phyloP scores from a whole-genome alignment of 2,888 invertebrate species.

The Cepaea hortensis region DNA sequence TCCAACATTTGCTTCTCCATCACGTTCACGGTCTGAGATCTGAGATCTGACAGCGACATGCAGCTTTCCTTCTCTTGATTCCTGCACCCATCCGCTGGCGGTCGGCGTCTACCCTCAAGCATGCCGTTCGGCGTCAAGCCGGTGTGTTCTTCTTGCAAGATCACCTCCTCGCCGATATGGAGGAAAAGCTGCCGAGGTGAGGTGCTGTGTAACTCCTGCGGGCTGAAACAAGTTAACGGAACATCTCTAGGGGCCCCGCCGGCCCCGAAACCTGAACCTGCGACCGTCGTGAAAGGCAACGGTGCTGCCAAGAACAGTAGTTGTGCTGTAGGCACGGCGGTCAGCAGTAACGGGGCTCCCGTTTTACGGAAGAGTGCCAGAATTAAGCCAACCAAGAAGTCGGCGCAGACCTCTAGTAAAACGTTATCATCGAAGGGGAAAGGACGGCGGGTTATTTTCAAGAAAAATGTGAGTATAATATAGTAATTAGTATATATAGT shows the following conservation, averaged over 20 bases:
- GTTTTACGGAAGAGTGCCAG: conserved; percentile 71
- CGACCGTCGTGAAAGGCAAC: conserved; percentile 27
- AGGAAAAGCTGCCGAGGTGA: conserved; percentile 85
- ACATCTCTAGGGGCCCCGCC: background rate
- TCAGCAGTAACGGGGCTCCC: conserved; percentile 55
- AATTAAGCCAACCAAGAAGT: conserved; percentile 70
- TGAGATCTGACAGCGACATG: background rate
- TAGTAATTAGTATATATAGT: background rate
- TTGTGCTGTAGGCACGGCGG: conserved; percentile 45
- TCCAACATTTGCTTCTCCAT: no score
- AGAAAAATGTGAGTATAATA: conserved; percentile 78
- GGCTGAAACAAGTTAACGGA: conserved; percentile 75
- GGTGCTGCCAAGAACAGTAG: conserved; percentile 55
- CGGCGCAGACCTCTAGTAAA: conserved; percentile 62
- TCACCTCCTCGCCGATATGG: conserved; percentile 81
- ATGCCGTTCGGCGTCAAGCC: conserved; percentile 73
- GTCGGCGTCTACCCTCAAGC: background rate
- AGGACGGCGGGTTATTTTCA: conserved; percentile 85
- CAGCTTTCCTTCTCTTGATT: background rate
- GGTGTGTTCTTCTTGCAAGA: conserved; percentile 65
- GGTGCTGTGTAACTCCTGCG: conserved; percentile 85
- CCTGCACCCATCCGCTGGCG: background rate
- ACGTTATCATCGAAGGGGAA: conserved; percentile 81
- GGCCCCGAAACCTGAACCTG: conserved; percentile 27
- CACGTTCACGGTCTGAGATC: no score